These are phyloP conservation scores for Caretta caretta DNA, from an alignment of 2,113 vertebrate species.

Conservation along the genomic window DNA sequence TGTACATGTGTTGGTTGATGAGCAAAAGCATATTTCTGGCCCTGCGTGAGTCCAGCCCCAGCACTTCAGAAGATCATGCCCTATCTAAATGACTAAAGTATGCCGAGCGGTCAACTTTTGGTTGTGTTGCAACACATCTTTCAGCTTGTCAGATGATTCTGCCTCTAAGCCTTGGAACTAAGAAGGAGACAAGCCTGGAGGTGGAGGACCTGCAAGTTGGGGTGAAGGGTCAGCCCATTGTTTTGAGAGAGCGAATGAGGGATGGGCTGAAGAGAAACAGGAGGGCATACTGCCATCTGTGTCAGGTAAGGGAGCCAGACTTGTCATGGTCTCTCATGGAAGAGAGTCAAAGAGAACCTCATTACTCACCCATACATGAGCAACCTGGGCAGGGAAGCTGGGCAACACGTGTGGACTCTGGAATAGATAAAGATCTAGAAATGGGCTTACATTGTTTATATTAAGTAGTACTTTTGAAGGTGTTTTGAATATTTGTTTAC, in stretches of 20 bases:
- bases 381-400: background rate
- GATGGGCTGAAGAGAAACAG: too few relatives aligned
- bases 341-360: background rate
- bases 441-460: fast-evolving
- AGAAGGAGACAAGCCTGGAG: too few relatives aligned
- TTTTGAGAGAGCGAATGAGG: too few relatives aligned
- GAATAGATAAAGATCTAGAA: background rate
- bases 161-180: too few relatives aligned
- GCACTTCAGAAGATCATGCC: background rate
- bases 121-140: too few relatives aligned
- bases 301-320: too few relatives aligned
- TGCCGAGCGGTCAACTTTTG: too few relatives aligned
- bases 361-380: background rate
- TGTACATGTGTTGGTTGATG: background rate
- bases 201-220: too few relatives aligned
- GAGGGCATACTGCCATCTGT: too few relatives aligned
- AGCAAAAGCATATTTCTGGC: background rate
- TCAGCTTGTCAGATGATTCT: too few relatives aligned
- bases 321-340: background rate
- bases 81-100: background rate
- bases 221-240: too few relatives aligned
- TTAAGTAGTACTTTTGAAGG: background rate
- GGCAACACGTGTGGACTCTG: background rate
- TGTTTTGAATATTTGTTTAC: fast-evolving
- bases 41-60: background rate